Conservation (phyloP, 2,888 invertebrate species). For the Cephus sareptanus region DNA sequence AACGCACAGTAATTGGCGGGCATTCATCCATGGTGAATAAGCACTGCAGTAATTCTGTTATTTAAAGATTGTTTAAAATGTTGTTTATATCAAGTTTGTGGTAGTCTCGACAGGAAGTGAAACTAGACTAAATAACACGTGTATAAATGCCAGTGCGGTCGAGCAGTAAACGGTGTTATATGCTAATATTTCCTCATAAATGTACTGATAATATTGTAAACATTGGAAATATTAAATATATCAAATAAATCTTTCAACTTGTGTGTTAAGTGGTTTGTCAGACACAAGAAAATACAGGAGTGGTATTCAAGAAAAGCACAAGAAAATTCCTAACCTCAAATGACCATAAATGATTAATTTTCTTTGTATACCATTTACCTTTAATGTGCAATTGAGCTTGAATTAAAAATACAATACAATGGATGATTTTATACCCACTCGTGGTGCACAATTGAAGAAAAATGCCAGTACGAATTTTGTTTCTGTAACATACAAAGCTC, state of each 20-base stretch:
- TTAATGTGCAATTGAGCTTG: neutral
- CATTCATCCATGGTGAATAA: neutral
- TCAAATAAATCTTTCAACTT: neutral
- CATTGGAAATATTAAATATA: neutral
- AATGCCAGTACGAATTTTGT: slow-evolving; percentile 33
- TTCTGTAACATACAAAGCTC: slow-evolving; percentile 37
- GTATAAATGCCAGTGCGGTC: neutral
- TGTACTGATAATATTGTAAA: neutral
- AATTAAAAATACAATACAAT: slow-evolving; percentile 29
- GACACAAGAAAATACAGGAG: neutral
- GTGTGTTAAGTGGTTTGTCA: neutral
- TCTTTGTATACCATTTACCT: neutral
- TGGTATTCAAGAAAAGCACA: neutral
- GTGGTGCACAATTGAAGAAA: slow-evolving; percentile 38
- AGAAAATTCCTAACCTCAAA: neutral
- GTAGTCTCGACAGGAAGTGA: neutral
- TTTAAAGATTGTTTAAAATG: neutral
- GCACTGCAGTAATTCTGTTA: neutral
- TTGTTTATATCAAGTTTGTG: neutral
- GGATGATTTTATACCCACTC: slow-evolving; percentile 52
- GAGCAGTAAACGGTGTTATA: neutral
- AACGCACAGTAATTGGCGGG: slow-evolving; percentile 44
- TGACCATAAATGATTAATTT: neutral
- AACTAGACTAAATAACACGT: neutral
- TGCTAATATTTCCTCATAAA: neutral